Percentiles rank a stretch among this genome's conserved stretches.
phyloP scores from a whole-genome alignment of 2,113 vertebrate genomes.

The Eurystomus gularis region DNA sequence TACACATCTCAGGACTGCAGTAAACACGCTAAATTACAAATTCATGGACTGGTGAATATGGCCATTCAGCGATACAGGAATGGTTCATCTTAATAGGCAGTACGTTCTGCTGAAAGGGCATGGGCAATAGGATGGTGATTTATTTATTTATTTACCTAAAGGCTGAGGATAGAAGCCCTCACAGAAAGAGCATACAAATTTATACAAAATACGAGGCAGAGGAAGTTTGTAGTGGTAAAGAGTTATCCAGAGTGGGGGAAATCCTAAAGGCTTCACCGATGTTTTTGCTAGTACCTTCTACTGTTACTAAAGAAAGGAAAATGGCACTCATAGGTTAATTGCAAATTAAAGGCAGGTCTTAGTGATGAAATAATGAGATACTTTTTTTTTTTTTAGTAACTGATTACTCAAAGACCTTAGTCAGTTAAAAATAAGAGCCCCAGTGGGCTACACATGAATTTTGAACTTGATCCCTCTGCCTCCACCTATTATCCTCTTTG shows the following conservation, averaged over 20 bases:
- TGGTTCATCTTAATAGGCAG: slow-evolving; percentile 8
- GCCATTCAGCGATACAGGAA: background rate
- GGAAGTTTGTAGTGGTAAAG: background rate
- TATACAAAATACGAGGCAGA: background rate
- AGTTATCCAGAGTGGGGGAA: background rate
- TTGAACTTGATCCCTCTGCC: background rate
- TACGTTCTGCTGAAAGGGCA: background rate
- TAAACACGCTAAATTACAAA: slow-evolving; percentile 19
- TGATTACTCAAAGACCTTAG: background rate
- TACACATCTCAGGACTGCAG: background rate
- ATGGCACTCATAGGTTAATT: background rate
- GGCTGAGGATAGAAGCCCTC: background rate
- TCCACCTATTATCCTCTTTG: background rate
- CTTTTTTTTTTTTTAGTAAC: background rate
- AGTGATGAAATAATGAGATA: background rate
- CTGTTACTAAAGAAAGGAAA: background rate
- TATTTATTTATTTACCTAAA: slow-evolving; percentile 34
- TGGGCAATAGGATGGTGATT: background rate
- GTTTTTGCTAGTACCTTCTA: background rate
- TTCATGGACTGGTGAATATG: slow-evolving; percentile 1
- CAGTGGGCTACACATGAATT: background rate
- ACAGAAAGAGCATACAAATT: background rate
- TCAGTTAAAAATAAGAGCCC: background rate
- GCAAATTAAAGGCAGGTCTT: background rate
- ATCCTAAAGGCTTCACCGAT: background rate